These are phyloP conservation scores for Burhinus bistriatus DNA, from an alignment of 2,113 vertebrate species.

Conservation along the genomic window DNA sequence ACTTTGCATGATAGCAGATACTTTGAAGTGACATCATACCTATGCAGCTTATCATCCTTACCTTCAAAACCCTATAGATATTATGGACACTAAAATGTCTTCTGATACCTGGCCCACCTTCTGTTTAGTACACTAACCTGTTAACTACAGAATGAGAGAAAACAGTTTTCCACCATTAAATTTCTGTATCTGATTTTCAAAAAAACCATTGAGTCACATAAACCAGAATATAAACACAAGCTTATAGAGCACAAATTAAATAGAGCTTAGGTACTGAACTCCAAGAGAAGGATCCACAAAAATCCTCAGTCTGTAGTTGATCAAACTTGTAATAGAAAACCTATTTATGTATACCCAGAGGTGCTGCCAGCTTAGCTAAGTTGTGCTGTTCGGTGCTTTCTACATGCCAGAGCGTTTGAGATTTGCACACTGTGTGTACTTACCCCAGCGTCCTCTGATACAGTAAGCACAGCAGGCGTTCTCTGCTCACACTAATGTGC, in stretches of 20 bases:
- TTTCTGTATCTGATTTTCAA: background rate
- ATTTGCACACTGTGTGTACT: background rate
- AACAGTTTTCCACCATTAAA: background rate
- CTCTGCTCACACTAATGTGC: background rate
- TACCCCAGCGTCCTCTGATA: background rate
- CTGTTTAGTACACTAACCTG: background rate
- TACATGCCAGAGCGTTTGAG: background rate
- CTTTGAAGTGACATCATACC: background rate
- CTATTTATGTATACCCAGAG: background rate
- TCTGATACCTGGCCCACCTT: background rate
- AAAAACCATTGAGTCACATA: background rate
- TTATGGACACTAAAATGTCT: background rate
- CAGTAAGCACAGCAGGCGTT: background rate
- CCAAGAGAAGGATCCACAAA: background rate
- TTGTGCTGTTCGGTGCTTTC: background rate
- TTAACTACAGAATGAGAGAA: background rate
- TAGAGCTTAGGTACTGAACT: background rate
- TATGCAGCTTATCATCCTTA: background rate
- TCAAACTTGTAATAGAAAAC: background rate
- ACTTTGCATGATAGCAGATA: background rate
- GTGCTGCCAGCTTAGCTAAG: background rate
- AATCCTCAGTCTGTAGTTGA: background rate
- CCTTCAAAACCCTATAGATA: background rate
- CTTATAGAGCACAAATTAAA: background rate
- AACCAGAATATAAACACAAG: background rate